Evolutionary conservation across 2,797 vertebrate genomes (phyloP).

Genomic region (Alca torda): DNA sequence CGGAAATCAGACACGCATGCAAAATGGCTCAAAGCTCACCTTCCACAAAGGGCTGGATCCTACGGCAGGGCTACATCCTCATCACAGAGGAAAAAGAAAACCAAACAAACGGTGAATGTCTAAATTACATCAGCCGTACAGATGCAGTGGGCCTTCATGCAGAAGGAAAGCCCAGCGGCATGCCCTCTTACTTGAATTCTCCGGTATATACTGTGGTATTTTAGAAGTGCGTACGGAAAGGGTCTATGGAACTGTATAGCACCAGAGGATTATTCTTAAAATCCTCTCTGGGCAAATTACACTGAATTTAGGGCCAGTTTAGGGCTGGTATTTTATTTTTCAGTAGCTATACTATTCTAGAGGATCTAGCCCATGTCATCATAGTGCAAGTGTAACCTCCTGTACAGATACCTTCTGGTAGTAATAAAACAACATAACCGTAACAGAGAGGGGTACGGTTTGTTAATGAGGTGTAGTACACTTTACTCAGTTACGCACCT

Average conservation of each 20-base stretch:
- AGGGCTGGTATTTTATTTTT: slow-evolving; percentile 6
- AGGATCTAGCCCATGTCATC: neutral
- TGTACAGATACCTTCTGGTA: slow-evolving; percentile 28
- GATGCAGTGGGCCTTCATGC: neutral
- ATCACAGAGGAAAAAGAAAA: neutral
- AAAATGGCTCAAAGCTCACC: slow-evolving; percentile 5
- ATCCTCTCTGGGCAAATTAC: slow-evolving; percentile 23
- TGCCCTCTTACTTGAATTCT: neutral
- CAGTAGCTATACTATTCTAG: neutral
- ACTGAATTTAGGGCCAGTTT: neutral
- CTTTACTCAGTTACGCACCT: neutral
- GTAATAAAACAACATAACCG: slow-evolving; percentile 26
- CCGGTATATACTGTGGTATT: slow-evolving; percentile 14
- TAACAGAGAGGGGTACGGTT: slow-evolving; percentile 57
- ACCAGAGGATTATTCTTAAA: slow-evolving; percentile 39
- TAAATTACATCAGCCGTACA: slow-evolving; percentile 13
- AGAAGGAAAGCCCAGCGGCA: neutral
- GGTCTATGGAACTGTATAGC: neutral
- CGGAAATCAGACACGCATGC: neutral
- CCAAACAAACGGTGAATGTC: neutral
- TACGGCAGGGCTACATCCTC: neutral
- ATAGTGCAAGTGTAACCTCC: slow-evolving; percentile 69
- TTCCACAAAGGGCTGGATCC: neutral
- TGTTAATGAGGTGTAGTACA: slow-evolving; percentile 8
- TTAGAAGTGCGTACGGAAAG: neutral